Evolutionary conservation across 1,140 invertebrate genomes (phyloP).

Genomic region (Trachymyrmex septentrionalis): DNA sequence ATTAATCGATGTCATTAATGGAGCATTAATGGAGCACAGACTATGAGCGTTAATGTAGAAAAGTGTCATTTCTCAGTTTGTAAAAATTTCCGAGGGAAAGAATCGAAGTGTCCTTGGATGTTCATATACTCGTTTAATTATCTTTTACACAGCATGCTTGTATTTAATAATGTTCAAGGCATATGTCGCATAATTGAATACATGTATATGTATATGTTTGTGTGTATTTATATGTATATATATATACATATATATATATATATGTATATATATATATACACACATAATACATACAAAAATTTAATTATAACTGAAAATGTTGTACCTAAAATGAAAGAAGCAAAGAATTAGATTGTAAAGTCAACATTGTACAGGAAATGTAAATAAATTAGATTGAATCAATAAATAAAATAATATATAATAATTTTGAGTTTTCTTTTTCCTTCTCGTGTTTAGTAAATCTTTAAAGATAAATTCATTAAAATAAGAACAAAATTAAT

Average conservation of each 20-base stretch:
- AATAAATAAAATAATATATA: conserved; percentile 12
- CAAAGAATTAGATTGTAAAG: conserved; percentile 29
- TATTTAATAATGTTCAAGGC: no score
- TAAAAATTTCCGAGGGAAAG: no score
- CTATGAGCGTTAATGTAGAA: no score
- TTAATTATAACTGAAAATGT: conserved; percentile 42
- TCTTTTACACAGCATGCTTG: background rate
- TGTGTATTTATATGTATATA: background rate
- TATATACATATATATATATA: no score
- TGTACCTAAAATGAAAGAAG: conserved; percentile 34
- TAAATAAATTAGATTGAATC: conserved; percentile 39
- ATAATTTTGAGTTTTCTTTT: background rate
- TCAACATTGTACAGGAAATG: conserved; percentile 36
- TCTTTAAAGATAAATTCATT: background rate
- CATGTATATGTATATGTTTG: background rate
- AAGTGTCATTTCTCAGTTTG: no score
- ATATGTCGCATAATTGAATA: no score
- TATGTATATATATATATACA: no score
- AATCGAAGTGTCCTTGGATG: no score
- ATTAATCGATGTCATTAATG: no score
- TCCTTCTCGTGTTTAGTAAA: background rate
- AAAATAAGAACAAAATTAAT: background rate
- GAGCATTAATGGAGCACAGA: no score
- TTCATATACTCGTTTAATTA: background rate
- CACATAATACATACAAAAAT: background rate